These are phyloP conservation scores for Stigmatopora argus DNA, from an alignment of 2,113 vertebrate species.

Conservation along the genomic window DNA sequence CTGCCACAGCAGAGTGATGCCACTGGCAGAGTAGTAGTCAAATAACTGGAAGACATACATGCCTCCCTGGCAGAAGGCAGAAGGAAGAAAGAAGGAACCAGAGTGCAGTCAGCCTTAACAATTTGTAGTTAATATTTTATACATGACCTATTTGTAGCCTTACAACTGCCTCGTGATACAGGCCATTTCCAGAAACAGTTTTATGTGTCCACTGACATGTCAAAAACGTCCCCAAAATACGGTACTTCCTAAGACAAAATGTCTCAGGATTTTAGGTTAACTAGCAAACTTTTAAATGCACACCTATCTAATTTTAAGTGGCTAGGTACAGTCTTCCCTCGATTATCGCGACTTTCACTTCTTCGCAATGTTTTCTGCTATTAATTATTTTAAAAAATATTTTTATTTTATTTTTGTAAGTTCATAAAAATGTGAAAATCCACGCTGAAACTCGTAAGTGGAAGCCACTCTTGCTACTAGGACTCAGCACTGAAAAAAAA, in stretches of 20 bases:
- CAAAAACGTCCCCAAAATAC: background rate
- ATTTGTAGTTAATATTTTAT: conserved; percentile 34
- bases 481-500: too few species aligned
- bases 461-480: too few species aligned
- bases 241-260: background rate
- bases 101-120: conserved; percentile 21
- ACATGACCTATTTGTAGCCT: conserved; percentile 26
- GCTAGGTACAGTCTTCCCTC: background rate
- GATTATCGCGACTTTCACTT: too few species aligned
- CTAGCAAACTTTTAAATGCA: background rate
- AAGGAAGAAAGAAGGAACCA: background rate
- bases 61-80: conserved; percentile 73
- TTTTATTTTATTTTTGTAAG: too few species aligned
- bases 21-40: conserved; percentile 96
- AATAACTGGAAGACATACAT: conserved; percentile 99
- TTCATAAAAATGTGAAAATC: too few species aligned
- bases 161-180: background rate
- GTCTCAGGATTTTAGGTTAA: background rate
- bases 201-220: background rate
- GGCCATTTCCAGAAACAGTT: background rate
- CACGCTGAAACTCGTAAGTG: too few species aligned
- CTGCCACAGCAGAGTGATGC: conserved; percentile 94
- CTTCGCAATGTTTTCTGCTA: too few species aligned
- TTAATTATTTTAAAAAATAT: too few species aligned
- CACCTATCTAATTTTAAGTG: background rate